Percentiles rank a stretch among this genome's conserved stretches.
phyloP scores from a whole-genome alignment of 2,797 vertebrate species.

The Thamnophis elegans region DNA sequence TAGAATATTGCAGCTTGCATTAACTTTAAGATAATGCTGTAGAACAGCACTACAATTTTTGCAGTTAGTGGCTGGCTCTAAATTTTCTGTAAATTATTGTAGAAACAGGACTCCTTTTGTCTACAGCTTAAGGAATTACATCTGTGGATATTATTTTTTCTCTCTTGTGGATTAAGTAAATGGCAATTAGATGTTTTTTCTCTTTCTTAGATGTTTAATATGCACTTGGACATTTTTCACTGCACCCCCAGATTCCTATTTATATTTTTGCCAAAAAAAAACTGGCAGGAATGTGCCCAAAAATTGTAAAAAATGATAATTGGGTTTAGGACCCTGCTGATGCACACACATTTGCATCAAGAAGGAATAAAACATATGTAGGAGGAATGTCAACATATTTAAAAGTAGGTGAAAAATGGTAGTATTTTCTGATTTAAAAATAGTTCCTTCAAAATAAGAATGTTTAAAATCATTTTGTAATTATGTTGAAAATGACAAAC shows the following conservation, averaged over 20 bases:
- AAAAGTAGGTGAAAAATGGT: background rate
- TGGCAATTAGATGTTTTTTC: background rate
- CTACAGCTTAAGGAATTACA: background rate
- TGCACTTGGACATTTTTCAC: background rate
- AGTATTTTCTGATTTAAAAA: background rate
- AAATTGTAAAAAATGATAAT: background rate
- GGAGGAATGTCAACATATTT: background rate
- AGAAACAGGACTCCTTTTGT: background rate
- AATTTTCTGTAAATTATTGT: background rate
- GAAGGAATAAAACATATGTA: background rate
- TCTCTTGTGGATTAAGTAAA: background rate
- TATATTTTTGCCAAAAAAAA: background rate
- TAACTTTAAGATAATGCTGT: background rate
- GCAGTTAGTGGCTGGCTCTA: background rate
- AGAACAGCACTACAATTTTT: background rate
- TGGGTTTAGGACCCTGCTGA: background rate
- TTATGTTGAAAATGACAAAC: background rate
- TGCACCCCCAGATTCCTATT: background rate
- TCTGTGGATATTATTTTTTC: background rate
- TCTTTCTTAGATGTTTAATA: background rate
- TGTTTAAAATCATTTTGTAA: background rate
- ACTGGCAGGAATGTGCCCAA: background rate
- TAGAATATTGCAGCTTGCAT: background rate
- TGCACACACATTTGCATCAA: background rate
- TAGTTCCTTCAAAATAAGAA: background rate